A percentile compares a stretch with the other conserved stretches of the same genome.
These are phyloP conservation scores for Sebastiscus tertius DNA, from an alignment of 2,797 vertebrate species.

Conservation along the genomic window DNA sequence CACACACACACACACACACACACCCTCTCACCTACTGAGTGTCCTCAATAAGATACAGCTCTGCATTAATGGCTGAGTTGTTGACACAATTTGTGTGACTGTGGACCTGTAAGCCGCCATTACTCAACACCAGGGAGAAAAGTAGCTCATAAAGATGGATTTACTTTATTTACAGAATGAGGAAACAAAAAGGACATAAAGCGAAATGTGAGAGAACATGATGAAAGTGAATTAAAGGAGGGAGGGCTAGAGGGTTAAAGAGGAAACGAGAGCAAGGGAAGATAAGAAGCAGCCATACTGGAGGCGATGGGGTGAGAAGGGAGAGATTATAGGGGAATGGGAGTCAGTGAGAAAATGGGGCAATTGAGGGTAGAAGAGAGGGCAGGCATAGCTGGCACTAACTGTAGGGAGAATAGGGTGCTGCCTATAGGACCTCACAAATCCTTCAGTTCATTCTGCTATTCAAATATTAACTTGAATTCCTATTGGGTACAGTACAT, in stretches of 20 bases:
- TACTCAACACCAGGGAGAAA: neutral
- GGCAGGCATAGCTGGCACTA: neutral
- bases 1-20: neutral
- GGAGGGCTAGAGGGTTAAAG: slow-evolving; percentile 1
- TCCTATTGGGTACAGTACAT: slow-evolving; percentile 9
- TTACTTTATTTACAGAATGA: neutral
- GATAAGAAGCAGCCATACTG: slow-evolving; percentile 20
- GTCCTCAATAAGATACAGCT: neutral
- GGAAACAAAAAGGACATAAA: neutral
- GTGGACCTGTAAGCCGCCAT: neutral
- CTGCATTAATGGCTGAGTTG: neutral
- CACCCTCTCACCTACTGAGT: neutral
- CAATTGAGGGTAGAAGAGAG: slow-evolving; percentile 12
- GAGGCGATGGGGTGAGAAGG: neutral
- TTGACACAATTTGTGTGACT: slow-evolving; percentile 1
- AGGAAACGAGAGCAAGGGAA: slow-evolving; percentile 6
- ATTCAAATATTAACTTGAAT: slow-evolving; percentile 22
- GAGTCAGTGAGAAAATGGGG: slow-evolving; percentile 18
- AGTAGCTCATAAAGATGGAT: neutral
- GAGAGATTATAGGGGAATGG: slow-evolving; percentile 10
- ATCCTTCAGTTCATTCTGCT: slow-evolving; percentile 27
- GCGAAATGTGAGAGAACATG: neutral
- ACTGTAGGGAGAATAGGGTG: slow-evolving; percentile 1
- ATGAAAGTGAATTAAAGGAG: slow-evolving; percentile 3
- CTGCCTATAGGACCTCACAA: slow-evolving; percentile 10